Evolutionary conservation across 2,888 invertebrate genomes (phyloP).

Genomic region (Calliopum simillimum): DNA sequence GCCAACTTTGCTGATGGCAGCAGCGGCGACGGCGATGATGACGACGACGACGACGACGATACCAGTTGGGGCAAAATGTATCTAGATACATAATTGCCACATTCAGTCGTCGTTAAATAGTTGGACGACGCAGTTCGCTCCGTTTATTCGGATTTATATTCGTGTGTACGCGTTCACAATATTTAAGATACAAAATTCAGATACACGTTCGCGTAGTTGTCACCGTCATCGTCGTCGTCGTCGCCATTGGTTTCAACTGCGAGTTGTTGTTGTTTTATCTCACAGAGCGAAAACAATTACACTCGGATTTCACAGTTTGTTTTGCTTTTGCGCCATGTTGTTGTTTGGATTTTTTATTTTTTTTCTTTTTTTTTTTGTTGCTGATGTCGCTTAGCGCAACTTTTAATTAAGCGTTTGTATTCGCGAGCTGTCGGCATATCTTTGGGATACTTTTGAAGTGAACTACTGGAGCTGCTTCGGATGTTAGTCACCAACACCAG

Average conservation of each 20-base stretch:
- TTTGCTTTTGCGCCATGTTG: constrained; percentile 33
- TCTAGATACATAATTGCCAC: constrained; percentile 67
- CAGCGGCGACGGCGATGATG: background rate
- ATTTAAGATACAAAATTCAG: background rate
- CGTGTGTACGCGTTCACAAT: constrained; percentile 6
- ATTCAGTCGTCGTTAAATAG: constrained; percentile 67
- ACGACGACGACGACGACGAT: constrained; percentile 39
- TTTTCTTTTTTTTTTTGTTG: constrained; percentile 8
- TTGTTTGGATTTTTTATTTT: constrained; percentile 30
- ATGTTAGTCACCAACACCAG: background rate
- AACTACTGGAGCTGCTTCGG: constrained; percentile 4
- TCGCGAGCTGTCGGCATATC: constrained; percentile 2
- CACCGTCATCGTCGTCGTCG: constrained; percentile 22
- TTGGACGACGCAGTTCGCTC: constrained; percentile 65
- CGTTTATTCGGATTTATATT: constrained; percentile 26
- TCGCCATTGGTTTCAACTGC: constrained; percentile 29
- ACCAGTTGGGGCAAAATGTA: constrained; percentile 62
- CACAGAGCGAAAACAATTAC: constrained; percentile 7
- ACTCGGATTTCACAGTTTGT: constrained; percentile 38
- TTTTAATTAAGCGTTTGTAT: constrained; percentile 18
- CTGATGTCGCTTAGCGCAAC: constrained; percentile 7
- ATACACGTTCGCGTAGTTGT: constrained; percentile 8
- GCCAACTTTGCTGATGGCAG: background rate
- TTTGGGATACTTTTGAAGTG: constrained; percentile 9
- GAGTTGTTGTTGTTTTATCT: constrained; percentile 2